Evolutionary conservation across 2,888 invertebrate genomes (phyloP).

Genomic region (Agonum fuliginosum): DNA sequence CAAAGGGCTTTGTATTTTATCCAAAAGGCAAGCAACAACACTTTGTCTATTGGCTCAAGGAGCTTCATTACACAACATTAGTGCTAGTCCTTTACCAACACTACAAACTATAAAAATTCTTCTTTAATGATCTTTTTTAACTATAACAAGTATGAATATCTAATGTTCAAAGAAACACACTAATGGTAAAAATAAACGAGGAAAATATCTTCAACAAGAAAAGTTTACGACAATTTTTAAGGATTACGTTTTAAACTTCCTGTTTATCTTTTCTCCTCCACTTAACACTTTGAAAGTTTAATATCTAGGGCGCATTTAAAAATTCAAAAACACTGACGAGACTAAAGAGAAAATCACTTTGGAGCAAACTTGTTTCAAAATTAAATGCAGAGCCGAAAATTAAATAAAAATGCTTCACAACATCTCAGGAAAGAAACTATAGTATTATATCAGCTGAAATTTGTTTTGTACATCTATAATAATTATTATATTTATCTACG

Average conservation of each 20-base stretch:
- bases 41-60: constrained; percentile 36
- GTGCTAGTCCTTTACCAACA: neutral
- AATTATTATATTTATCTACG: too few relatives aligned
- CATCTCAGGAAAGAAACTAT: too few relatives aligned
- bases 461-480: too few relatives aligned
- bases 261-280: constrained; percentile 21
- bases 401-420: too few relatives aligned
- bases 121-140: constrained; percentile 16
- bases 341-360: neutral
- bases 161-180: neutral
- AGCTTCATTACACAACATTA: constrained; percentile 24
- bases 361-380: neutral
- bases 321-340: neutral
- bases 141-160: neutral
- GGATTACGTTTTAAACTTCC: constrained; percentile 1
- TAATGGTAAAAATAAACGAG: constrained; percentile 1
- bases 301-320: constrained; percentile 4
- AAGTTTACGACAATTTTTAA: constrained; percentile 8
- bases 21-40: neutral
- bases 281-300: constrained; percentile 21
- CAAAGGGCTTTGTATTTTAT: constrained; percentile 40
- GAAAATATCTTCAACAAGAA: neutral
- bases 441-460: too few relatives aligned
- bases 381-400: too few relatives aligned
- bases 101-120: constrained; percentile 5